phyloP scores from a whole-genome alignment of 2,888 invertebrate species.

The Polylopha cassiicola region DNA sequence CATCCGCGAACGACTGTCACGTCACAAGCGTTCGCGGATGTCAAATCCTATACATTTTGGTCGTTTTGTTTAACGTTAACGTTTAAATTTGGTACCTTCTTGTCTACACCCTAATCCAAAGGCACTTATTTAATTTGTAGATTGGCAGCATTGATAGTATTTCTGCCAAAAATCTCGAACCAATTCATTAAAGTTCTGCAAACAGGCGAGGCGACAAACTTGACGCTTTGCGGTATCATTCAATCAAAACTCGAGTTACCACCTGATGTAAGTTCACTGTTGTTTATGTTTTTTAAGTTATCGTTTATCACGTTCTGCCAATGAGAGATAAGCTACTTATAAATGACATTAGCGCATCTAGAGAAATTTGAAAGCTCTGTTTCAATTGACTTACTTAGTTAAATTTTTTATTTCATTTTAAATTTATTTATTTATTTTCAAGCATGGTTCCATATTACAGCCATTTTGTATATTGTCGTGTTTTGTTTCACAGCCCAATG shows the following conservation, averaged over 20 bases:
- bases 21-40: too few species aligned
- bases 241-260: slow-evolving; percentile 26
- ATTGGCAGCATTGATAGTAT: slow-evolving; percentile 41
- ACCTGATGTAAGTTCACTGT: slow-evolving; percentile 27
- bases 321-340: too few species aligned
- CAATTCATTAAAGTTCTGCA: slow-evolving; percentile 46
- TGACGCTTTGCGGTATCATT: slow-evolving; percentile 48
- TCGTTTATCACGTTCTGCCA: too few species aligned
- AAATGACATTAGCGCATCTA: too few species aligned
- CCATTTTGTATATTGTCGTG: slow-evolving; percentile 1
- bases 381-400: too few species aligned
- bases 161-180: slow-evolving; percentile 57
- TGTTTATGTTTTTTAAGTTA: too few species aligned
- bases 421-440: too few species aligned
- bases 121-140: slow-evolving; percentile 68
- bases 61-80: slow-evolving; percentile 3
- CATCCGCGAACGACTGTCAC: too few species aligned
- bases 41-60: too few species aligned
- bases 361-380: too few species aligned
- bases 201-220: slow-evolving; percentile 43
- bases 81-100: slow-evolving; percentile 1
- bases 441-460: too few species aligned
- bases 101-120: slow-evolving; percentile 29
- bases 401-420: too few species aligned
- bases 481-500: slow-evolving; percentile 36